Conservation (phyloP, 1,140 invertebrate genomes). For the Drosophila jambulina region DNA sequence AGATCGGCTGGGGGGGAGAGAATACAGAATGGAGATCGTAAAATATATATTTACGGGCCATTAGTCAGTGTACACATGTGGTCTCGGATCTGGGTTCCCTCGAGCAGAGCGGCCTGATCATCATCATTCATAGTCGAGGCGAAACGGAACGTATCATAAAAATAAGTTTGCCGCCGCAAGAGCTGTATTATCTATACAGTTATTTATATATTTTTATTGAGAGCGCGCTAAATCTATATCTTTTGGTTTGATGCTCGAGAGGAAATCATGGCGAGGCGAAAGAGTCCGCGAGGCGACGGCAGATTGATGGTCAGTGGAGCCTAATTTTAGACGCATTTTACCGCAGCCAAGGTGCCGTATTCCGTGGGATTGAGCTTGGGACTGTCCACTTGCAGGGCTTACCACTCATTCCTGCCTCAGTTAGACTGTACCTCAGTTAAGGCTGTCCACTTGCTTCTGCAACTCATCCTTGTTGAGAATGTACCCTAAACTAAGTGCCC, state of each 20-base stretch:
- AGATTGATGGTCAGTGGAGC: not conserved
- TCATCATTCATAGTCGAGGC: conserved; percentile 10
- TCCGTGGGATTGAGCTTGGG: too few species aligned
- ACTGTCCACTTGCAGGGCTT: too few species aligned
- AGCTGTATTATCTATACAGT: conserved; percentile 25
- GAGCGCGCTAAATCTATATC: conserved; percentile 34
- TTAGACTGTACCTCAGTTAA: too few species aligned
- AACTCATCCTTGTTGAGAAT: too few species aligned
- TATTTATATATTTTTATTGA: conserved; percentile 56
- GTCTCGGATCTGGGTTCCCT: not conserved
- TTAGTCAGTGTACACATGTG: conserved; percentile 22
- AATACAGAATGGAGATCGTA: conserved; percentile 8
- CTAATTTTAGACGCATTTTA: conserved; percentile 17
- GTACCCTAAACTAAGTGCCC: too few species aligned
- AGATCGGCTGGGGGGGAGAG: not conserved
- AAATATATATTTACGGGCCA: conserved; percentile 39
- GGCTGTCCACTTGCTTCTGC: too few species aligned
- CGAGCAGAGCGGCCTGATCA: not conserved
- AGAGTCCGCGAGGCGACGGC: not conserved
- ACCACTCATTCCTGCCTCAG: too few species aligned
- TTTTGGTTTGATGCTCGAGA: conserved; percentile 8
- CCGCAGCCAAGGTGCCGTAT: too few species aligned
- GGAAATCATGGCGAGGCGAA: not conserved
- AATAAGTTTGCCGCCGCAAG: conserved; percentile 25
- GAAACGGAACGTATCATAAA: conserved; percentile 17